Percentiles rank a stretch among this genome's conserved stretches.
Evolutionary conservation across 2,797 vertebrate species (phyloP).

Genomic region (Parotocinclus haroldoi): DNA sequence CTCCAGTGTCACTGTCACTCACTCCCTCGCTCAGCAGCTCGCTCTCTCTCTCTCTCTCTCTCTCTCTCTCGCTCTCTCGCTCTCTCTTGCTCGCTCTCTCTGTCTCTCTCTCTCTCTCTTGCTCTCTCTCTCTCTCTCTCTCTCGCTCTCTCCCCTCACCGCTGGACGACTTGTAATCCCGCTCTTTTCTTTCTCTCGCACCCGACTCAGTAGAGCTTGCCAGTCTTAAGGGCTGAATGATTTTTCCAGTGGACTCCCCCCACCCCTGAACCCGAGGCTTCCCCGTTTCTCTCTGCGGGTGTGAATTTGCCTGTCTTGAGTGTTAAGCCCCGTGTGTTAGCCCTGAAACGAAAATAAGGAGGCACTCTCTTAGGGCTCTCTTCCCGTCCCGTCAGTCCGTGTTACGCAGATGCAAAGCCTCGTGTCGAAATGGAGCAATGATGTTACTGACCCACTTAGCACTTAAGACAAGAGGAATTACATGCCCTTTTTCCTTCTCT

Average conservation of each 20-base stretch:
- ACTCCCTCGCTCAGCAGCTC: constrained; percentile 44
- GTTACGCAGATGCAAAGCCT: neutral
- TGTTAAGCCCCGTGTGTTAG: constrained; percentile 19
- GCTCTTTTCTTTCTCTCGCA: too few relatives aligned
- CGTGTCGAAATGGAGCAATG: neutral
- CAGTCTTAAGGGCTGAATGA: too few relatives aligned
- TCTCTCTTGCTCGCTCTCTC: too few relatives aligned
- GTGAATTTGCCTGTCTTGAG: constrained; percentile 50
- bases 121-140: constrained; percentile 23
- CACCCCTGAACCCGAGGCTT: neutral
- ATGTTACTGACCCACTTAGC: constrained; percentile 30
- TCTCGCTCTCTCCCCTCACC: constrained; percentile 5
- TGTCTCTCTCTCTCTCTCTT: constrained; percentile 36
- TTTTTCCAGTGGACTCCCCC: constrained; percentile 37
- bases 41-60: constrained; percentile 34
- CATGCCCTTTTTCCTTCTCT: constrained; percentile 79
- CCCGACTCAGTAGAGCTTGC: too few relatives aligned
- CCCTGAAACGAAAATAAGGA: too few relatives aligned
- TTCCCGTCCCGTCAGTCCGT: too few relatives aligned
- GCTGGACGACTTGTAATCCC: too few relatives aligned
- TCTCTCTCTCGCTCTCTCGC: neutral
- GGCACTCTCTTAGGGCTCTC: too few relatives aligned
- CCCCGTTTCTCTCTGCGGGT: constrained; percentile 5
- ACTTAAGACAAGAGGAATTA: constrained; percentile 48
- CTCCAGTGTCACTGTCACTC: constrained; percentile 56